Evolutionary conservation across 2,888 invertebrate genomes (phyloP).

Genomic region (Siphonodentalium dalli): DNA sequence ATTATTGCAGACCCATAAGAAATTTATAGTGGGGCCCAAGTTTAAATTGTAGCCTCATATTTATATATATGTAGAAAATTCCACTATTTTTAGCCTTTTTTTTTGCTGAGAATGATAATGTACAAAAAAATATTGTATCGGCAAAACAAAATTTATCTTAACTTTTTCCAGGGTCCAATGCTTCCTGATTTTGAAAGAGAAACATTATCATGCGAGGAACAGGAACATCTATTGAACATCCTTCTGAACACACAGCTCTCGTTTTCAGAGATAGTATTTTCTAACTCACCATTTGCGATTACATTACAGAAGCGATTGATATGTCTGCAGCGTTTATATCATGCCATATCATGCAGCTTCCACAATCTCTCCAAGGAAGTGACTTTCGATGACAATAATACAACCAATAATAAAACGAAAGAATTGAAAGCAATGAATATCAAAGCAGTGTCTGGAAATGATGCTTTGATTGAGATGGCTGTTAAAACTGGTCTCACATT

Average conservation of each 20-base stretch:
- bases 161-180: slow-evolving; percentile 59
- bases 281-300: slow-evolving; percentile 71
- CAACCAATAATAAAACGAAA: background rate
- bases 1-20: no score
- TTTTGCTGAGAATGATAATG: no score
- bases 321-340: slow-evolving; percentile 70
- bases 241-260: slow-evolving; percentile 69
- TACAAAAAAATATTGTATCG: no score
- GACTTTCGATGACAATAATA: slow-evolving; percentile 62
- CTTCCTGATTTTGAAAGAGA: slow-evolving; percentile 71
- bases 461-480: slow-evolving; percentile 72
- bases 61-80: no score
- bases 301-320: slow-evolving; percentile 70
- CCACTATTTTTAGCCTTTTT: no score
- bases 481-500: slow-evolving; percentile 72
- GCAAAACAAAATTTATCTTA: no score
- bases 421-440: background rate
- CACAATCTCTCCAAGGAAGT: background rate
- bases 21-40: no score
- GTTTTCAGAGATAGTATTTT: slow-evolving; percentile 69
- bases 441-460: slow-evolving; percentile 47
- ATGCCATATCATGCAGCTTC: slow-evolving; percentile 71
- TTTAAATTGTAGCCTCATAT: no score
- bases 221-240: slow-evolving; percentile 69
- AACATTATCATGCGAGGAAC: slow-evolving; percentile 66